These are phyloP conservation scores for Blastobasis lacticolella DNA, from an alignment of 2,888 invertebrate genomes.

Conservation along the genomic window DNA sequence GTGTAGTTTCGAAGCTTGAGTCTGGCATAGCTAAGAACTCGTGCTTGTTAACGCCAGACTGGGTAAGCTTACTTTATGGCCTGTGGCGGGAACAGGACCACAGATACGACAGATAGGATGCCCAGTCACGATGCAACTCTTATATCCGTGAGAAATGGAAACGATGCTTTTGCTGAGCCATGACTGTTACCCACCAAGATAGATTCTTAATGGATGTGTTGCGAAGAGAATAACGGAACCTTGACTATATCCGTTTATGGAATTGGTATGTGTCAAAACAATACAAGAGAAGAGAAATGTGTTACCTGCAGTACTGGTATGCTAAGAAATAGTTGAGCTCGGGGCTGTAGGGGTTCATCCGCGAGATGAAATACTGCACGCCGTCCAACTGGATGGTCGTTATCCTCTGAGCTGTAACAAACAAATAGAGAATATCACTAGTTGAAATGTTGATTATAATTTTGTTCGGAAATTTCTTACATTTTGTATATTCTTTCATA, in stretches of 20 bases:
- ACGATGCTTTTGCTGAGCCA: conserved; percentile 20
- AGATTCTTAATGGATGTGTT: conserved; percentile 1
- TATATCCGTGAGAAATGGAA: conserved; percentile 32
- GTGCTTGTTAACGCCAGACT: conserved; percentile 11
- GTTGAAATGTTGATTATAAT: too few species aligned
- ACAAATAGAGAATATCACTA: conserved; percentile 2
- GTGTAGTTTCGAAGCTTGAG: conserved; percentile 1
- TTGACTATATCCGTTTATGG: not conserved
- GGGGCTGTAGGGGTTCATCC: conserved; percentile 91
- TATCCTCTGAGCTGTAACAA: conserved; percentile 85
- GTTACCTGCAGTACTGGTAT: conserved; percentile 86
- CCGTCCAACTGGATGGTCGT: conserved; percentile 90
- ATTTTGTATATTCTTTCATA: too few species aligned
- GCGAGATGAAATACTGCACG: conserved; percentile 88
- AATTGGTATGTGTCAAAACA: not conserved
- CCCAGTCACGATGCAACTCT: conserved; percentile 55
- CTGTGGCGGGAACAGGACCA: conserved; percentile 28
- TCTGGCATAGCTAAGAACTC: conserved; percentile 2
- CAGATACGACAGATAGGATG: conserved; percentile 52
- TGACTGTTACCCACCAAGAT: conserved; percentile 6
- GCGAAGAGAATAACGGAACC: conserved; percentile 1
- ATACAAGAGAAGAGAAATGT: not conserved
- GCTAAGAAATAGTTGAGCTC: conserved; percentile 90
- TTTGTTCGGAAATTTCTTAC: too few species aligned
- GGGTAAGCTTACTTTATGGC: conserved; percentile 2